Evolutionary conservation across 2,797 vertebrate genomes (phyloP).

Genomic region (Mionectes olivaceus): DNA sequence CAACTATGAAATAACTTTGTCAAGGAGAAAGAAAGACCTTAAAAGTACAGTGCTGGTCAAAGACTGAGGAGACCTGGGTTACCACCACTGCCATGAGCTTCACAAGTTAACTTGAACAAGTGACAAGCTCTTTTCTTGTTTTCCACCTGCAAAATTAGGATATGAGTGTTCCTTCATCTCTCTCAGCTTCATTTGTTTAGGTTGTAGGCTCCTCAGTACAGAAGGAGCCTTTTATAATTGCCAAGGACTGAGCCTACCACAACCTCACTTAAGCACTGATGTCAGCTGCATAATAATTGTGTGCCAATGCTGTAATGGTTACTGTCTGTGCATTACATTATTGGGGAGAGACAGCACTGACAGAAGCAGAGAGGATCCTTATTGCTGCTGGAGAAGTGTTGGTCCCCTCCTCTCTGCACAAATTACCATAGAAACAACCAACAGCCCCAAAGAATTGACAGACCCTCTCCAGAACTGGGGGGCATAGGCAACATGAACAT

Average conservation of each 20-base stretch:
- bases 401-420: neutral
- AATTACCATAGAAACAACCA: neutral
- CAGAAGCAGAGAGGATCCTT: neutral
- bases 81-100: neutral
- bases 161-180: neutral
- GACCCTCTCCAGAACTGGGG: neutral
- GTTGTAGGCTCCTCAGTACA: neutral
- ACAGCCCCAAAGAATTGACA: neutral
- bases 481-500: fast-evolving
- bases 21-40: neutral
- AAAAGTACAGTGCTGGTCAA: neutral
- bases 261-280: neutral
- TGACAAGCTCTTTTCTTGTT: neutral
- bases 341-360: neutral
- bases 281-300: neutral
- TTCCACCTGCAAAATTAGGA: slow-evolving; percentile 3
- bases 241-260: neutral
- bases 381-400: neutral
- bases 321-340: neutral
- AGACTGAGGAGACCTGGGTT: neutral
- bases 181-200: neutral
- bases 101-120: neutral
- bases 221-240: neutral
- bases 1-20: neutral
- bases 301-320: neutral